Evolutionary conservation across 2,888 invertebrate species (phyloP), one percentile per base, ranked within the genome.

Genomic region (Hedya salicella): DNA sequence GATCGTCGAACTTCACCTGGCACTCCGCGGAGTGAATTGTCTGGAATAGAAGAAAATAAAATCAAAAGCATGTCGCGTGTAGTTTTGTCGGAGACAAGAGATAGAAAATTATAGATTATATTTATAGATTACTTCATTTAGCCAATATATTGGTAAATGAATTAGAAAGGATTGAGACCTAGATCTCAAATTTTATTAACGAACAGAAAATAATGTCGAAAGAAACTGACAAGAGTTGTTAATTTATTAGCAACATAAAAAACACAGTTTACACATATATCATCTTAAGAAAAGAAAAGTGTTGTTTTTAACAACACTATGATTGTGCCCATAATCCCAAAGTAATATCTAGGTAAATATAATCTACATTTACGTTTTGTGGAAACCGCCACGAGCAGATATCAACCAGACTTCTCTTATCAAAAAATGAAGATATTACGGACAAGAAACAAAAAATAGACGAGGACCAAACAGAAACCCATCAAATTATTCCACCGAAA

Each of bases 1-100:
- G 77, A 74, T 32, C 91, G 78, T 62, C 88, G 83, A 57, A 91
- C 89, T 76, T 93, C 92, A 21, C 93, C 92, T 2, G 92, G 92
- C 48, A 93, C 92, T 50, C 93, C 92, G 62, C 92, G 86, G 19
- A 93, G 84, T 50, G 93, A 92, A 75, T 92, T 91, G 82, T 92
- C 93, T 93, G 87, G 14, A 92, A 91, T 69, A 40, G 77, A 75
- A 30, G 62, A 75, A 73, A 57, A 30, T 46, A 21, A 49, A 57
- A 69, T 62, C 44, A 66, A 56, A 66, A 53, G 39, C 48, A 19
- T 19, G 40, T 52, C 21, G 11, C 17, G 8, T 11, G 2, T 16
- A 14, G 19, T 25, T 54, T 16, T 0, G 25, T 13, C 19, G 16
- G 6, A 32, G 2, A 46, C 16, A 30, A 25, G 25, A 25, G 4